Evolutionary conservation across 2,888 invertebrate genomes (phyloP), one percentile per base, ranked within the genome.

Genomic region (Rhorus exstirpatorius): DNA sequence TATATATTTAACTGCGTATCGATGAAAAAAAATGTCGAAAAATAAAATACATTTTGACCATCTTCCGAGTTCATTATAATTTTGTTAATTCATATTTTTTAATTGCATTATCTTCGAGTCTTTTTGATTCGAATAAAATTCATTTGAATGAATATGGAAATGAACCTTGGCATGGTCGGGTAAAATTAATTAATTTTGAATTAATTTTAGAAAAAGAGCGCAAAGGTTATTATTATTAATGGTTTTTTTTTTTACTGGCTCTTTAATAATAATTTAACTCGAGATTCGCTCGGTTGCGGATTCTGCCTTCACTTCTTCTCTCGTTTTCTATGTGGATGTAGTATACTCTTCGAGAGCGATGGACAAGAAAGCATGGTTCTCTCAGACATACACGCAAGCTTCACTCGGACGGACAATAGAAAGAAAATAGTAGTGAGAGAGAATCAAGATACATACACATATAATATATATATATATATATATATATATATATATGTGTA

Each of bases 361-460:
- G 79, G 71, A 53, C 71, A 80, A 19, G 46, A 79, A 77, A 80
- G 68, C 76, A 67, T 35, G 76, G 61, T 46, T 79, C 61, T 60
- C 60, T 82, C 68, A 82, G 70, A 74, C 84, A 91, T 90, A 89
- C 90, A 91, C 90, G 88, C 89, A 91, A 92, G 91, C 91, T 90
- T 86, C 89, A 90, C 89, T 91, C 89, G 90, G 90, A 91, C 91
- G 89, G 90, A 91, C 90, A 91, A 88, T 81, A 79, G 74, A 60
- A 71, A 67, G 71, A 46, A 68, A 82, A 58, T 55, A 67, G 26
- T 70, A 61, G 49, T 70, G 85, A 88, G 84, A 88, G 63, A 84
- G 72, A 84, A 78, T 85, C 60, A 79, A 65, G 60, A 83, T 78
- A 79, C 26, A 35, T 4, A 51, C 4, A 51, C 7, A 51, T 10